Conservation (phyloP, 2,797 vertebrate genomes). For the Urophycis tenuis region DNA sequence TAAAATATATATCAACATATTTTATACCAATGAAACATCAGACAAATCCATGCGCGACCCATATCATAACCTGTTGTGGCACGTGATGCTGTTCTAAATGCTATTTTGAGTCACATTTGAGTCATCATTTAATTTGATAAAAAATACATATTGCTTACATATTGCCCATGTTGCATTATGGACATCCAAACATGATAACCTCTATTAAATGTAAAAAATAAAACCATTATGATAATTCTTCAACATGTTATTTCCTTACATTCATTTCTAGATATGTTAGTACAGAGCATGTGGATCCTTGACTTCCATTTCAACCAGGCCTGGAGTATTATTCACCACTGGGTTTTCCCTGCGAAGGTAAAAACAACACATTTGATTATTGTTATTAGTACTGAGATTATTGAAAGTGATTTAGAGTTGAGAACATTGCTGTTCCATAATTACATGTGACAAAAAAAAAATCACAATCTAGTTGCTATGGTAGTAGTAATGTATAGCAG, state of each 20-base stretch:
- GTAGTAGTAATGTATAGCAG: not conserved
- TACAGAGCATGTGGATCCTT: constrained; percentile 32
- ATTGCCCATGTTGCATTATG: too few species aligned
- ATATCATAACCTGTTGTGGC: too few species aligned
- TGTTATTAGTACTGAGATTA: not conserved
- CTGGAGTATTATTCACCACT: constrained; percentile 23
- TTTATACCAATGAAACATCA: too few species aligned
- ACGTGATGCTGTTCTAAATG: too few species aligned
- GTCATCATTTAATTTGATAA: too few species aligned
- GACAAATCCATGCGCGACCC: too few species aligned
- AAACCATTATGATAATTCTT: not conserved
- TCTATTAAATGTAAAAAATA: not conserved
- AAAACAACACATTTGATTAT: not conserved
- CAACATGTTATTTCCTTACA: constrained; percentile 11
- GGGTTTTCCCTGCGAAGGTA: constrained; percentile 39
- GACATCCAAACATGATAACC: constrained; percentile 15
- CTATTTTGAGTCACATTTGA: too few species aligned
- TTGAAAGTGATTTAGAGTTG: not conserved
- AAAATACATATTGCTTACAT: too few species aligned
- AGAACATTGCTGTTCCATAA: not conserved
- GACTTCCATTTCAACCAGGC: not conserved
- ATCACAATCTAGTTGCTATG: not conserved
- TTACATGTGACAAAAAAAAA: not conserved
- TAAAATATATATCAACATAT: too few species aligned
- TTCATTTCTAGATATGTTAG: not conserved